A percentile compares a stretch with the other conserved stretches of the same genome.
Conservation (phyloP, 2,113 vertebrate species). For the Megaleporinus macrocephalus region DNA sequence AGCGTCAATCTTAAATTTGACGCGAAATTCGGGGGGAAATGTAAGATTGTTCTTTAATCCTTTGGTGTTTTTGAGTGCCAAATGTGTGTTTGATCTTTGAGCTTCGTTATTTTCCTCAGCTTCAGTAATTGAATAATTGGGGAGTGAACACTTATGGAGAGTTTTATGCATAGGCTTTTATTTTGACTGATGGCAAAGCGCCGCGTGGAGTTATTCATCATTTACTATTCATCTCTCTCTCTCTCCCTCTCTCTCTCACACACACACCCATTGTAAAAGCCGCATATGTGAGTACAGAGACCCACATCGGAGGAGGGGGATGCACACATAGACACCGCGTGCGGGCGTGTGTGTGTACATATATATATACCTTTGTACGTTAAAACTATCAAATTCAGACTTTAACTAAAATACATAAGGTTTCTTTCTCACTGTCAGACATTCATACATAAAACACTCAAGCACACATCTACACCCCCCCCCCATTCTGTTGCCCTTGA, state of each 20-base stretch:
- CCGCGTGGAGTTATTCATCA: constrained; percentile 21
- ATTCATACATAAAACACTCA: constrained; percentile 39
- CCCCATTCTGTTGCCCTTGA: not conserved
- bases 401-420: not conserved
- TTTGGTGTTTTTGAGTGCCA: too few species aligned
- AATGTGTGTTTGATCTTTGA: not conserved
- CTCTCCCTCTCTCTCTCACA: not conserved
- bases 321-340: not conserved
- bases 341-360: too few species aligned
- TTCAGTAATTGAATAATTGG: not conserved
- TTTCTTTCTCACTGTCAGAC: not conserved
- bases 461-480: not conserved
- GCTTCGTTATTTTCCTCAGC: not conserved
- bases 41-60: not conserved
- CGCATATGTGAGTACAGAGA: constrained; percentile 34
- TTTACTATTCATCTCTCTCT: constrained; percentile 30
- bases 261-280: constrained; percentile 26
- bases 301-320: constrained; percentile 16
- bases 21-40: too few species aligned
- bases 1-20: too few species aligned
- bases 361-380: too few species aligned
- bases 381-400: not conserved
- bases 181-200: constrained; percentile 19
- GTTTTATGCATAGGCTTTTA: constrained; percentile 1
- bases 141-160: not conserved